Evolutionary conservation across 1,140 invertebrate species (phyloP).

Genomic region (Drosophila ercepeae): DNA sequence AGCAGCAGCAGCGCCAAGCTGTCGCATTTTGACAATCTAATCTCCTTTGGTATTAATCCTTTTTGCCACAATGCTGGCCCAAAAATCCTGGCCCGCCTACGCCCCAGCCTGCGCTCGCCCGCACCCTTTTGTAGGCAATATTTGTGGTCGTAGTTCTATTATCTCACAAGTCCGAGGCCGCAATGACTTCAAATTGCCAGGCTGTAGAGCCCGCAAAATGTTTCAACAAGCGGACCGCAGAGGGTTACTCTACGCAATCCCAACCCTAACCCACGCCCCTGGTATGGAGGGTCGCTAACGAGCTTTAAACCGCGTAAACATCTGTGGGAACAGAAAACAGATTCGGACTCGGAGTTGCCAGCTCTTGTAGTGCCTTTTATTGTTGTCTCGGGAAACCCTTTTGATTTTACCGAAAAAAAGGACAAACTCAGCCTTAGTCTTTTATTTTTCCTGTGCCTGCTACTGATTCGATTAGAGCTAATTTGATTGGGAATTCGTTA

Average conservation of each 20-base stretch:
- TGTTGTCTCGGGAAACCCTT: conserved; percentile 12
- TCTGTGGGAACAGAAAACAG: conserved; percentile 65
- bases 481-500: conserved; percentile 45
- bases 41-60: conserved; percentile 72
- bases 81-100: neutral
- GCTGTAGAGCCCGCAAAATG: conserved; percentile 41
- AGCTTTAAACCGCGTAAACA: conserved; percentile 70
- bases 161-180: conserved; percentile 59
- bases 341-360: conserved; percentile 11
- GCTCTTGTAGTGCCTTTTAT: conserved; percentile 15
- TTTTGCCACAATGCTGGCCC: conserved; percentile 51
- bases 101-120: neutral
- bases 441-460: conserved; percentile 15
- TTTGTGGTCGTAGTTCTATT: conserved; percentile 68
- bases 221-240: conserved; percentile 44
- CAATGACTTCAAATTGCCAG: conserved; percentile 57
- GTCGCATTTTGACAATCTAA: conserved; percentile 74
- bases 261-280: conserved; percentile 5
- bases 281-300: conserved; percentile 42
- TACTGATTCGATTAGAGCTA: conserved; percentile 39
- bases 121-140: conserved; percentile 46
- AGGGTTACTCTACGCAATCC: conserved; percentile 12
- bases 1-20: conserved; percentile 42
- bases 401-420: conserved; percentile 1
- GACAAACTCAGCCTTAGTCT: conserved; percentile 31